Evolutionary conservation across 1,140 invertebrate species (phyloP).

Genomic region (Drosophila obscura): DNA sequence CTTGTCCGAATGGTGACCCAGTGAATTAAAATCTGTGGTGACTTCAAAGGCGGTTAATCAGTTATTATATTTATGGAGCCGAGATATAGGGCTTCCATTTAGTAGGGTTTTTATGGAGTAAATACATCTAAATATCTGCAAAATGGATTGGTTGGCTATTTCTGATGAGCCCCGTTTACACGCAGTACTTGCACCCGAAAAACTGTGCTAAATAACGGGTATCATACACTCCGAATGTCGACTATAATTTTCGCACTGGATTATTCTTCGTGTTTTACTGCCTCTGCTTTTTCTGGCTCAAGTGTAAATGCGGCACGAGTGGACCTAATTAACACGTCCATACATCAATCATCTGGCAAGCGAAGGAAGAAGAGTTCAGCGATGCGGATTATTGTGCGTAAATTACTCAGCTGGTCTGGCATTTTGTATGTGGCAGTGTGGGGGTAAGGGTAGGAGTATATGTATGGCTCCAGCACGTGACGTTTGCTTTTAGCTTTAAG

Average conservation of each 20-base stretch:
- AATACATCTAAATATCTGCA: no score
- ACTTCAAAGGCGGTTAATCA: no score
- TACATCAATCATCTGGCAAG: conserved; percentile 77
- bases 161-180: no score
- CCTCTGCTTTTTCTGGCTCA: conserved; percentile 14
- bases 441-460: not conserved
- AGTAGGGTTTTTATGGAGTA: no score
- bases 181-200: no score
- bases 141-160: no score
- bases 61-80: no score
- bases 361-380: conserved; percentile 65
- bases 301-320: conserved; percentile 62
- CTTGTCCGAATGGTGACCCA: no score
- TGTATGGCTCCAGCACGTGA: conserved; percentile 12
- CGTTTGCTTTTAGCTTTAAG: conserved; percentile 40
- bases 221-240: no score
- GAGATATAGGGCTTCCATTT: no score
- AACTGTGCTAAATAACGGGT: no score
- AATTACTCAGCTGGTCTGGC: conserved; percentile 66
- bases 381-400: conserved; percentile 80
- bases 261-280: not conserved
- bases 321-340: conserved; percentile 82
- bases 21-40: no score
- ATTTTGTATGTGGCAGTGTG: conserved; percentile 13
- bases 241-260: not conserved